Conservation (phyloP, 1,140 invertebrate species). For the Platorchestia sp. region DNA sequence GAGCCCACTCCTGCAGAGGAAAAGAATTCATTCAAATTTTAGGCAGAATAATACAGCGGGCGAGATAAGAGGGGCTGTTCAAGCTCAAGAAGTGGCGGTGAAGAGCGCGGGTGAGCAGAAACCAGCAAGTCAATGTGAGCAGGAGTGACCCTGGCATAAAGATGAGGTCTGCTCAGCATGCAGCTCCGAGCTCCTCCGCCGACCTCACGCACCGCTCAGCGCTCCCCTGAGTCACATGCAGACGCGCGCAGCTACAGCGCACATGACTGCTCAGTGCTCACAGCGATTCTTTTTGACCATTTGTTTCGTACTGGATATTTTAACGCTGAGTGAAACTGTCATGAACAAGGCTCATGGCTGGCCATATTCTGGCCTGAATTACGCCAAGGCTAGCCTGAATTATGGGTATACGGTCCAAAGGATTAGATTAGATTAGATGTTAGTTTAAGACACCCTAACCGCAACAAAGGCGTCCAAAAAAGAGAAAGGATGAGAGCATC, state of each 20-base stretch:
- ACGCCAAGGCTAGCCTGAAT: no score
- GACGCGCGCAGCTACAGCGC: not conserved
- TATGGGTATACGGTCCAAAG: no score
- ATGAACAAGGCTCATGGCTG: not conserved
- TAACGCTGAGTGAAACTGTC: not conserved
- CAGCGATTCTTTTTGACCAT: not conserved
- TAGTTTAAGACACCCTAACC: no score
- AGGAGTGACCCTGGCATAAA: not conserved
- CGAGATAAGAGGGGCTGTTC: not conserved
- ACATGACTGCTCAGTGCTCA: not conserved
- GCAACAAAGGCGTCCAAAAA: no score
- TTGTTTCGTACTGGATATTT: not conserved
- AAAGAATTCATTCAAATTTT: not conserved
- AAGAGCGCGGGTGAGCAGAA: not conserved
- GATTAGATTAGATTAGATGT: no score
- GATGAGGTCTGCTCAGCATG: conserved; percentile 5
- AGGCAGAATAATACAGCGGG: not conserved
- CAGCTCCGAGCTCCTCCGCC: not conserved
- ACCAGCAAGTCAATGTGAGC: not conserved
- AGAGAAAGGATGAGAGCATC: no score
- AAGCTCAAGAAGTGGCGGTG: not conserved
- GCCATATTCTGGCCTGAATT: not conserved
- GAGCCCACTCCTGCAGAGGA: not conserved
- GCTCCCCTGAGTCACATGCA: not conserved
- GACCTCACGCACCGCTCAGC: no score